phyloP scores from a whole-genome alignment of 2,888 invertebrate species.

The Teinopalpus imperialis region DNA sequence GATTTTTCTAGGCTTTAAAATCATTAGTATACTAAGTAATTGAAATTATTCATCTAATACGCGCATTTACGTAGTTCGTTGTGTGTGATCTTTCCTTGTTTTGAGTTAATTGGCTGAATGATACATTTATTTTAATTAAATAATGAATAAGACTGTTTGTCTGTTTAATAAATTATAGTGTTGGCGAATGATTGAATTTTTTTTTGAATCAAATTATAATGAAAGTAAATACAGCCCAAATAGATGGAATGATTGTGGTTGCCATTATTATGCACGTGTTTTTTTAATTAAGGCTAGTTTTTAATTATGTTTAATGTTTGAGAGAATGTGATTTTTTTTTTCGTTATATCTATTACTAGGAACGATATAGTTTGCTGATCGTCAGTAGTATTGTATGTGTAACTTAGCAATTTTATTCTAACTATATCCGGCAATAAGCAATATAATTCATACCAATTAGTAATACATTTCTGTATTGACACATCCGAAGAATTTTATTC shows the following conservation, averaged over 20 bases:
- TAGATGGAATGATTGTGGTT: slow-evolving; percentile 3
- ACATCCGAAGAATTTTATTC: slow-evolving; percentile 11
- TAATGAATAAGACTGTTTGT: slow-evolving; percentile 71
- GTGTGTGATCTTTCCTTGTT: slow-evolving; percentile 41
- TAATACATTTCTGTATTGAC: too few species aligned
- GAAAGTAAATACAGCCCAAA: slow-evolving; percentile 27
- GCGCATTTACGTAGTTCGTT: slow-evolving; percentile 63
- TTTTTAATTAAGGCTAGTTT: slow-evolving; percentile 24
- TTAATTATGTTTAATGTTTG: slow-evolving; percentile 24
- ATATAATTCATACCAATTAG: too few species aligned
- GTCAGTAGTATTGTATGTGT: slow-evolving; percentile 10
- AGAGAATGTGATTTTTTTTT: slow-evolving; percentile 25
- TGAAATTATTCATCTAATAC: slow-evolving; percentile 45
- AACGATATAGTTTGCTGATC: slow-evolving; percentile 15
- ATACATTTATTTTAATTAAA: slow-evolving; percentile 47
- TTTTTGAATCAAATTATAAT: slow-evolving; percentile 35
- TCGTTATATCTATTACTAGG: slow-evolving; percentile 27
- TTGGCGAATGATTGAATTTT: slow-evolving; percentile 65
- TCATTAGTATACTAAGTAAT: slow-evolving; percentile 52
- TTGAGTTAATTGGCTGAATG: slow-evolving; percentile 45
- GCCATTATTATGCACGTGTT: slow-evolving; percentile 25
- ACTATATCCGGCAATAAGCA: neutral
- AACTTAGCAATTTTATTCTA: slow-evolving; percentile 1
- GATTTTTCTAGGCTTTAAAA: slow-evolving; percentile 69
- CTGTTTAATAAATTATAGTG: slow-evolving; percentile 61